Evolutionary conservation across 2,113 vertebrate genomes (phyloP).

Genomic region (Steatornis caripensis): DNA sequence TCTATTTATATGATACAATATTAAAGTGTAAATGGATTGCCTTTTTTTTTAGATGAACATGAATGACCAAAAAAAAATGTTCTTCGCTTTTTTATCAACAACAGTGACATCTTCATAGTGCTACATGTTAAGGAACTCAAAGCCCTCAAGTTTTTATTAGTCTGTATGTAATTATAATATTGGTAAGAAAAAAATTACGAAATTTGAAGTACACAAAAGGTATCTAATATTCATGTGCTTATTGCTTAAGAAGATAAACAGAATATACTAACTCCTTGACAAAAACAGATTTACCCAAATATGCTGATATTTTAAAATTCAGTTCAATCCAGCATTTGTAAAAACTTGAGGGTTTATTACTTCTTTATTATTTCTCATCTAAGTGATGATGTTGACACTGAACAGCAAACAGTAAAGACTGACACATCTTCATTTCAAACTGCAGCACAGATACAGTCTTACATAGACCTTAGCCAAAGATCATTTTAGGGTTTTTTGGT

Average conservation of each 20-base stretch:
- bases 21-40: constrained; percentile 43
- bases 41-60: constrained; percentile 1
- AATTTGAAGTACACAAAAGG: neutral
- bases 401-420: neutral
- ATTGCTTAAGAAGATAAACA: neutral
- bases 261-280: neutral
- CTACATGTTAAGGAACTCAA: neutral
- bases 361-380: neutral
- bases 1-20: constrained; percentile 70
- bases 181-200: neutral
- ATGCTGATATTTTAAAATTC: neutral
- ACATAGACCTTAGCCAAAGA: neutral
- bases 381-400: neutral
- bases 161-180: neutral
- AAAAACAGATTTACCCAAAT: neutral
- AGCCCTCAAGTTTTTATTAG: neutral
- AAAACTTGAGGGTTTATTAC: neutral
- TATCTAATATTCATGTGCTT: neutral
- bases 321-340: neutral
- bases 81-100: constrained; percentile 6
- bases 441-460: neutral
- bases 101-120: neutral
- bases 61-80: constrained; percentile 43
- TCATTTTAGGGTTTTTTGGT: neutral
- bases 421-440: neutral